Evolutionary conservation across 2,888 invertebrate species (phyloP).

Genomic region (Cylindroiulus punctatus): DNA sequence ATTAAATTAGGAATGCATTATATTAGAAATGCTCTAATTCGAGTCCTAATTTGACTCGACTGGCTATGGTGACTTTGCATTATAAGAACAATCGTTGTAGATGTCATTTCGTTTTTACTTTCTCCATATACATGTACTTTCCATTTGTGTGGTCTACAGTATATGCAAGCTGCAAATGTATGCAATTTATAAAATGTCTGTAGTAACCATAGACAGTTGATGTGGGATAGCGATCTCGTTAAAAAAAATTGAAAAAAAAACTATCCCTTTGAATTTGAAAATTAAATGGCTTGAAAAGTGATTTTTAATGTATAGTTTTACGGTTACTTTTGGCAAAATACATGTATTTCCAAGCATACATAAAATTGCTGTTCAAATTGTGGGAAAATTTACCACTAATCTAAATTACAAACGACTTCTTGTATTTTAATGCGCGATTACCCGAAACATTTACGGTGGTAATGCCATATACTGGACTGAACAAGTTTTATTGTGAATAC

Average conservation of each 20-base stretch:
- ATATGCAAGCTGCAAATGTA: not conserved
- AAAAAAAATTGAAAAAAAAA: conserved; percentile 12
- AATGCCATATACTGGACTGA: not conserved
- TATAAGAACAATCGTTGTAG: conserved; percentile 43
- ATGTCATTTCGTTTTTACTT: conserved; percentile 30
- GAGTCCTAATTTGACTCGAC: not conserved
- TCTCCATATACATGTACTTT: not conserved
- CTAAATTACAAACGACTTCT: not conserved
- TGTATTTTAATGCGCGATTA: not conserved
- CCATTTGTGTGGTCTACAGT: not conserved
- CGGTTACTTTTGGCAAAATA: not conserved
- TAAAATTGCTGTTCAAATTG: not conserved
- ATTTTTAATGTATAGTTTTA: not conserved
- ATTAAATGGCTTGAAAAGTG: not conserved
- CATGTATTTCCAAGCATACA: not conserved
- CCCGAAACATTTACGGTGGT: not conserved
- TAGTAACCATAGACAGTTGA: not conserved
- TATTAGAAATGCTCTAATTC: conserved; percentile 45
- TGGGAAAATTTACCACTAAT: conserved; percentile 3
- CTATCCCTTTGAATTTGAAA: not conserved
- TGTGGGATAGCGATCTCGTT: not conserved
- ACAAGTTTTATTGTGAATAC: not conserved
- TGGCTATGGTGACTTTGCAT: conserved; percentile 2
- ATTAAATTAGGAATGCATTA: conserved; percentile 45
- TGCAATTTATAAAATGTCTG: not conserved